These are phyloP conservation scores for Gastracanthus pulcherrimus DNA, from an alignment of 2,888 invertebrate genomes.

Conservation along the genomic window DNA sequence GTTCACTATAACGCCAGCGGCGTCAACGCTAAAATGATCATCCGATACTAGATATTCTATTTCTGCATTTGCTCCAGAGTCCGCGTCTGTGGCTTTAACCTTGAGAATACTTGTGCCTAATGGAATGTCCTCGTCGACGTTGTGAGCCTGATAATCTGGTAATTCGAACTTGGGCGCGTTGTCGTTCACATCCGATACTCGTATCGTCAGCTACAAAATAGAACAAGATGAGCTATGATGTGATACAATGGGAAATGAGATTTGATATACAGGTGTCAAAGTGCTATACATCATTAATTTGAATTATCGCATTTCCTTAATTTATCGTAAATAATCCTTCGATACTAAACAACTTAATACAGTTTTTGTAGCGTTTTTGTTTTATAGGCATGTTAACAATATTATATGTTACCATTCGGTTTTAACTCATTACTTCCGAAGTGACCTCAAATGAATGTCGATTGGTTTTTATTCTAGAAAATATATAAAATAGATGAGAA, in stretches of 20 bases:
- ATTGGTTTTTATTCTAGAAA: too few species aligned
- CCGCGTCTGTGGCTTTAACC: conserved; percentile 97
- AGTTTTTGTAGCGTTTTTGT: too few species aligned
- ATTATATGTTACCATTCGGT: too few species aligned
- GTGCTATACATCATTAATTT: too few species aligned
- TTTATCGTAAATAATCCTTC: too few species aligned
- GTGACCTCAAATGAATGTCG: too few species aligned
- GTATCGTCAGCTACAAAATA: conserved; percentile 87
- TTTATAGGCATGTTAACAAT: too few species aligned
- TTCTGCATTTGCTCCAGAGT: conserved; percentile 96
- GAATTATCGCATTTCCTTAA: too few species aligned
- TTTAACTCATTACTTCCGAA: too few species aligned
- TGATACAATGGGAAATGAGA: neutral
- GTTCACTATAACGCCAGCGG: conserved; percentile 94
- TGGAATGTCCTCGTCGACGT: conserved; percentile 96
- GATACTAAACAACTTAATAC: too few species aligned
- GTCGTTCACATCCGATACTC: conserved; percentile 98
- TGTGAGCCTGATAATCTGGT: conserved; percentile 97
- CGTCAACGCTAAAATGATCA: conserved; percentile 96
- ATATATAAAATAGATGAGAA: too few species aligned
- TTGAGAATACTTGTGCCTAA: conserved; percentile 94
- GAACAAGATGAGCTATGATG: neutral
- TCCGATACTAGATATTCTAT: conserved; percentile 95
- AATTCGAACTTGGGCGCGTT: conserved; percentile 97
- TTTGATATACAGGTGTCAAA: too few species aligned